Conservation (phyloP, 2,797 vertebrate genomes). For the Rhyacichthys aspro region DNA sequence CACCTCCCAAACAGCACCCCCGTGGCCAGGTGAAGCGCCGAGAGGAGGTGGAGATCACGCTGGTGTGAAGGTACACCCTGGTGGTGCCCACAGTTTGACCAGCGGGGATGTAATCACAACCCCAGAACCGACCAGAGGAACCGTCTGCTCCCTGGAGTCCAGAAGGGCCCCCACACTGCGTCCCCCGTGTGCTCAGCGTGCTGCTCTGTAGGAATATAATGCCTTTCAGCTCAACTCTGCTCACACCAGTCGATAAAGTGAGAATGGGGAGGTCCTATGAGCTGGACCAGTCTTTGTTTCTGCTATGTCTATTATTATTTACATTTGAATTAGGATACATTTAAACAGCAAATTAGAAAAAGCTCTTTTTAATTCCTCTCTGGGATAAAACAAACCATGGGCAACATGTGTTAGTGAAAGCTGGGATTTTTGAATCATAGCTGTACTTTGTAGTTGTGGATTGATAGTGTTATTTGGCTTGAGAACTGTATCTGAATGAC, state of each 20-base stretch:
- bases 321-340: too few relatives aligned
- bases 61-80: constrained; percentile 82
- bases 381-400: too few relatives aligned
- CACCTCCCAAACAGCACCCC: constrained; percentile 91
- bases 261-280: too few relatives aligned
- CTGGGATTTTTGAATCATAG: background rate
- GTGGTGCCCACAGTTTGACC: constrained; percentile 24
- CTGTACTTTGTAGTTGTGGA: background rate
- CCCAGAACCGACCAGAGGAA: constrained; percentile 37
- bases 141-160: constrained; percentile 13
- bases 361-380: too few relatives aligned
- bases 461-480: too few relatives aligned
- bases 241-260: background rate
- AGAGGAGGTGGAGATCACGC: constrained; percentile 96
- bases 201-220: constrained; percentile 32
- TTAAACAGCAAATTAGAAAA: too few relatives aligned
- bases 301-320: too few relatives aligned
- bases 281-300: too few relatives aligned
- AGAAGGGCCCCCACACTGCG: constrained; percentile 1
- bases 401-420: background rate
- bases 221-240: constrained; percentile 39
- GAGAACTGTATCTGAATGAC: too few relatives aligned
- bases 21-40: constrained; percentile 89
- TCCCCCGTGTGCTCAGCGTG: constrained; percentile 7
- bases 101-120: constrained; percentile 21